A percentile compares a stretch with the other conserved stretches of the same genome.
These are phyloP conservation scores for Drosophila neonasuta DNA, from an alignment of 2,888 invertebrate species.

Conservation along the genomic window DNA sequence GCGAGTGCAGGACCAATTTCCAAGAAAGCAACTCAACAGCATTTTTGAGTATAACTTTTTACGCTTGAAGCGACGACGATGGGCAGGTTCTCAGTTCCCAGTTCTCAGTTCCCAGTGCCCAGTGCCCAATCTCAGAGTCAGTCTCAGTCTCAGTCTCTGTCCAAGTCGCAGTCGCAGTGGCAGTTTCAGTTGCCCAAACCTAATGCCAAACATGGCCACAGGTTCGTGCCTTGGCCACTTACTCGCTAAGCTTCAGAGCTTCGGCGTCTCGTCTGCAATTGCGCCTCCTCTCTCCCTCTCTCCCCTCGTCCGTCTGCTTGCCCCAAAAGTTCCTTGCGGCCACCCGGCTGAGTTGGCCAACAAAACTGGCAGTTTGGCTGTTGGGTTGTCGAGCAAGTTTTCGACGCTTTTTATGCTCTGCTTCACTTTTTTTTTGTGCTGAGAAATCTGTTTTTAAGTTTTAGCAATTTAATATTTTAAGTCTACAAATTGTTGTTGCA, in stretches of 20 bases:
- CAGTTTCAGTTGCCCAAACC: conserved; percentile 35
- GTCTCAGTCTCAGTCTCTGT: conserved; percentile 2
- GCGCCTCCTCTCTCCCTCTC: conserved; percentile 14
- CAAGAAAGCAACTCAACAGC: conserved; percentile 68
- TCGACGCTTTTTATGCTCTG: conserved; percentile 26
- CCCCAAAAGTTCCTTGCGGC: conserved; percentile 39
- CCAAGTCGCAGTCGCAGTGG: conserved; percentile 7
- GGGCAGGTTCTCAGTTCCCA: conserved; percentile 16
- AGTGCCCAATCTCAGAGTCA: background rate
- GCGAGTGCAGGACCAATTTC: conserved; percentile 60
- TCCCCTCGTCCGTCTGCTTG: background rate
- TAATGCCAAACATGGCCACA: conserved; percentile 57
- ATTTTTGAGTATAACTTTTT: conserved; percentile 71
- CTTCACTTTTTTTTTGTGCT: conserved; percentile 35
- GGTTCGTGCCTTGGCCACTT: conserved; percentile 52
- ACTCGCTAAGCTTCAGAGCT: conserved; percentile 20
- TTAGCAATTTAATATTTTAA: conserved; percentile 76
- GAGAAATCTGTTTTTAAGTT: conserved; percentile 76
- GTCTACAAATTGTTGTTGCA: conserved; percentile 73
- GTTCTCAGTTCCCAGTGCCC: background rate
- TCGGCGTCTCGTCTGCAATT: conserved; percentile 47
- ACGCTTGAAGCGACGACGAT: conserved; percentile 65
- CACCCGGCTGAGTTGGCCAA: conserved; percentile 23
- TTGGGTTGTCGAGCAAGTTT: conserved; percentile 45
- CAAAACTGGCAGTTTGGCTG: conserved; percentile 25